Evolutionary conservation across 1,140 invertebrate species (phyloP).

Genomic region (Tigriopus japonicus): DNA sequence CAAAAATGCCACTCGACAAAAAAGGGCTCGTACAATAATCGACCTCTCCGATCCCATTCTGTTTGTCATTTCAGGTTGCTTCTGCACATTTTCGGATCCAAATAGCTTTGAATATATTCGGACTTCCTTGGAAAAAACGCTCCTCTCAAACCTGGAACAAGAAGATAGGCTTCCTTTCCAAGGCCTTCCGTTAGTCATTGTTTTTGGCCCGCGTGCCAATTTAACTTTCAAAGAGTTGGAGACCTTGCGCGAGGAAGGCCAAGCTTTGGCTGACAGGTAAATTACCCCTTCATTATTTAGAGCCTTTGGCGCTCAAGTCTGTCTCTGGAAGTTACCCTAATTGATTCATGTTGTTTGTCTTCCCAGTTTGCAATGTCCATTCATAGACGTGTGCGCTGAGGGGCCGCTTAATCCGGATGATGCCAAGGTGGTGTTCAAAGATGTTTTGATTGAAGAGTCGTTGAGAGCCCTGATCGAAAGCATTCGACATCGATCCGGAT

Average conservation of each 20-base stretch:
- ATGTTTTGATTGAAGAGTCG: slow-evolving; percentile 47
- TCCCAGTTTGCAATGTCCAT: slow-evolving; percentile 53
- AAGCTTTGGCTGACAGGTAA: slow-evolving; percentile 18
- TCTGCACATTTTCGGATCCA: slow-evolving; percentile 66
- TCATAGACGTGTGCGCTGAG: slow-evolving; percentile 47
- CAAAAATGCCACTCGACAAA: too few species aligned
- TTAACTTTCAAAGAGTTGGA: slow-evolving; percentile 62
- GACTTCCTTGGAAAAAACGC: slow-evolving; percentile 71
- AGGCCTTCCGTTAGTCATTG: slow-evolving; percentile 69
- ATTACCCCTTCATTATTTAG: too few species aligned
- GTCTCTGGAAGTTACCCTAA: too few species aligned
- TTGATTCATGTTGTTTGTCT: too few species aligned
- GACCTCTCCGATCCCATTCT: too few species aligned
- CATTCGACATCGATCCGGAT: slow-evolving; percentile 47
- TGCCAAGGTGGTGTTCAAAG: slow-evolving; percentile 23
- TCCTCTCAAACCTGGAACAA: slow-evolving; percentile 71
- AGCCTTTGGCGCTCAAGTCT: too few species aligned
- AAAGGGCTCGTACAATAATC: too few species aligned
- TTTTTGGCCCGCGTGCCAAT: slow-evolving; percentile 64
- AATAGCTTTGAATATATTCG: slow-evolving; percentile 70
- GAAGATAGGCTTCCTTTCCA: slow-evolving; percentile 60
- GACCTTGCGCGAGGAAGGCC: slow-evolving; percentile 36
- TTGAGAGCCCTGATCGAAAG: slow-evolving; percentile 50
- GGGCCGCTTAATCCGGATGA: neutral
- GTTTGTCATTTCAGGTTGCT: slow-evolving; percentile 37